A percentile compares a stretch with the other conserved stretches of the same genome.
These are phyloP conservation scores for Ypsolopha sequella DNA, from an alignment of 2,888 invertebrate genomes.

Conservation along the genomic window DNA sequence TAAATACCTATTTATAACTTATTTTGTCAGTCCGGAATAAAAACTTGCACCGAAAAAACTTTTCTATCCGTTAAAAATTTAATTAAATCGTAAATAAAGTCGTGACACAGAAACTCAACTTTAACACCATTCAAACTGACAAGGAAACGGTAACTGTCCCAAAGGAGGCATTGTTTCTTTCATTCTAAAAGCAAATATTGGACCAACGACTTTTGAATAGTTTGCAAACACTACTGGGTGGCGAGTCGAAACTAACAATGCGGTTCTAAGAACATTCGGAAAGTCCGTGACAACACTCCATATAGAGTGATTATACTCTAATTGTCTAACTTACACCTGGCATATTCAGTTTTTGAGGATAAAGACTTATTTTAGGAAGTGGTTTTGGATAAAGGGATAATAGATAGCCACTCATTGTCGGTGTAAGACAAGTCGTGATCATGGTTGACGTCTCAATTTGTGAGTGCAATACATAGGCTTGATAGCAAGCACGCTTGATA, in stretches of 20 bases:
- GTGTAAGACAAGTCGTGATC: conserved; percentile 32
- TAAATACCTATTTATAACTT: too few species aligned
- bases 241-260: conserved; percentile 40
- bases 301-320: conserved; percentile 63
- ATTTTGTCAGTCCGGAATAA: too few species aligned
- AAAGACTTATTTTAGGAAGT: conserved; percentile 45
- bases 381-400: conserved; percentile 21
- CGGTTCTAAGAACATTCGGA: conserved; percentile 35
- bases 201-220: conserved; percentile 49
- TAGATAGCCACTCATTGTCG: conserved; percentile 41
- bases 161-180: conserved; percentile 60
- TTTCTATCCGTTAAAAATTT: too few species aligned
- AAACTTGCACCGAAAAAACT: too few species aligned
- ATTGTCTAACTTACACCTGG: conserved; percentile 58
- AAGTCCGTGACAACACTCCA: conserved; percentile 62
- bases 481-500: too few species aligned
- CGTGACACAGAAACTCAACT: conserved; percentile 18
- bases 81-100: not conserved
- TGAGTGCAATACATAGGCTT: too few species aligned
- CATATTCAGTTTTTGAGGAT: conserved; percentile 53
- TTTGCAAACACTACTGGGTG: conserved; percentile 69
- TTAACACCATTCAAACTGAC: conserved; percentile 29
- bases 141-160: conserved; percentile 59
- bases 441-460: conserved; percentile 9
- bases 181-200: conserved; percentile 66